Evolutionary conservation across 2,113 vertebrate genomes (phyloP).

Genomic region (Rattus rattus): DNA sequence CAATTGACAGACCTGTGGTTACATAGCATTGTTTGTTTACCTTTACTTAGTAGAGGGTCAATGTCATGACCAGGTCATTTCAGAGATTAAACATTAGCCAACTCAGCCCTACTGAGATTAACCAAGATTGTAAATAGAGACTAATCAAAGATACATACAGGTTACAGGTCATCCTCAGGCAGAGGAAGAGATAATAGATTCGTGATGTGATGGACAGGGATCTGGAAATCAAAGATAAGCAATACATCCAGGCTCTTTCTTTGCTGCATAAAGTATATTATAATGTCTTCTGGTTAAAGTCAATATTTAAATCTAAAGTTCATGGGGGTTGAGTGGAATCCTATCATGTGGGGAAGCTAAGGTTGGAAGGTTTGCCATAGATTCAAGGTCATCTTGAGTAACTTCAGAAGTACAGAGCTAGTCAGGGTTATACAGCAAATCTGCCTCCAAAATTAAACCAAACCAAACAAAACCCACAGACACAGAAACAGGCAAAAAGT

Average conservation of each 20-base stretch:
- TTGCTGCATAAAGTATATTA: background rate
- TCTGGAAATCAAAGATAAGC: background rate
- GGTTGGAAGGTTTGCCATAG: background rate
- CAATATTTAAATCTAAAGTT: background rate
- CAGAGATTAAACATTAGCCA: background rate
- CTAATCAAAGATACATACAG: background rate
- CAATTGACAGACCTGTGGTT: background rate
- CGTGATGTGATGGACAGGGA: background rate
- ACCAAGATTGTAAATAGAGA: background rate
- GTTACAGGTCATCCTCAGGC: background rate
- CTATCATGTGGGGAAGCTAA: background rate
- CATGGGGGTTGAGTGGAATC: background rate
- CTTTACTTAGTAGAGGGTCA: background rate
- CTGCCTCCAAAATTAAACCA: background rate
- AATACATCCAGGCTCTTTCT: background rate
- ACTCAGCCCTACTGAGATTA: background rate
- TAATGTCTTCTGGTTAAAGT: background rate
- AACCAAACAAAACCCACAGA: background rate
- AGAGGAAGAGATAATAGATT: background rate
- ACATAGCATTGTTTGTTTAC: background rate
- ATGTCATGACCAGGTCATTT: background rate
- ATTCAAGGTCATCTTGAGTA: background rate
- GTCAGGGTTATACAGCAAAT: background rate
- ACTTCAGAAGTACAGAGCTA: background rate
- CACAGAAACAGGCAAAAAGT: background rate